Conservation (phyloP, 2,113 vertebrate genomes). For the Oxyruncus cristatus region DNA sequence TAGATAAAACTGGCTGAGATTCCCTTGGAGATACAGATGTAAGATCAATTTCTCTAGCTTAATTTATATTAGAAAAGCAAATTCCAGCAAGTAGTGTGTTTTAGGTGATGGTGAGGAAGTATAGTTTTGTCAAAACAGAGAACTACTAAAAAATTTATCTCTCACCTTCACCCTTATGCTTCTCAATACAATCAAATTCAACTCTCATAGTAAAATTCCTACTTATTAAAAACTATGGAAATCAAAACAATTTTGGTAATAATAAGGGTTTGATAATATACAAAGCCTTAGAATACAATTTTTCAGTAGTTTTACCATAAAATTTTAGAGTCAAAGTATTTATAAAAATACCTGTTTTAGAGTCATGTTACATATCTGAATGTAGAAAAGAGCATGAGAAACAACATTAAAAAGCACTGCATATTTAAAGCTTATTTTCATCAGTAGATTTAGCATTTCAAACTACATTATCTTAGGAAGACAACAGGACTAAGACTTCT, state of each 20-base stretch:
- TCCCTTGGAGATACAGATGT: neutral
- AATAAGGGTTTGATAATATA: neutral
- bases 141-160: neutral
- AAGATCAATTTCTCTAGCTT: neutral
- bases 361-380: neutral
- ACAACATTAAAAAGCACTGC: neutral
- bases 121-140: neutral
- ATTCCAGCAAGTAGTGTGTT: fast-evolving
- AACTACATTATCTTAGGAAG: neutral
- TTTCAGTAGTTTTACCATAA: neutral
- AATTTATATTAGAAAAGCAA: neutral
- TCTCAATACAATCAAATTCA: neutral
- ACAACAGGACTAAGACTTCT: neutral
- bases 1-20: neutral
- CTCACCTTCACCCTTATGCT: neutral
- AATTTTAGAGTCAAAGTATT: neutral
- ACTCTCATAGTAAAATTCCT: neutral
- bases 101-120: neutral
- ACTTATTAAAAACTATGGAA: neutral
- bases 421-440: neutral
- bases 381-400: neutral
- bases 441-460: neutral
- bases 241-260: neutral
- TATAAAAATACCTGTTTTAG: neutral
- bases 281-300: neutral